Conservation (phyloP, 2,888 invertebrate species). For the Cryptus armator region DNA sequence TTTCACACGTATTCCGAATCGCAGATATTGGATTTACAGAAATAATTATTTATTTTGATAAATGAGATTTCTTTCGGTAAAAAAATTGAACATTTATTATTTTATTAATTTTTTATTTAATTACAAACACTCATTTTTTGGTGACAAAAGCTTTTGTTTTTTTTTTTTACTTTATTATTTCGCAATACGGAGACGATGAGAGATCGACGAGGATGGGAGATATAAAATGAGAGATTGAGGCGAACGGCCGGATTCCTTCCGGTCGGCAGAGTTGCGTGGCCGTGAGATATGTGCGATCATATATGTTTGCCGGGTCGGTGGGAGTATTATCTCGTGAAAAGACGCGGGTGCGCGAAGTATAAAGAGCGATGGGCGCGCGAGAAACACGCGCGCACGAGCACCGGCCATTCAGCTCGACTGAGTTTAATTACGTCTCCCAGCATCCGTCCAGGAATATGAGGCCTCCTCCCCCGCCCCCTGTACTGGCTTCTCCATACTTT, state of each 20-base stretch:
- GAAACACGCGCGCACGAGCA: constrained; percentile 10
- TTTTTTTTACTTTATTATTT: too few species aligned
- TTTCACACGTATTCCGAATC: too few species aligned
- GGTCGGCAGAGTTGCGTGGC: constrained; percentile 3
- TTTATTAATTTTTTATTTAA: too few species aligned
- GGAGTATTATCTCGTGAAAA: background rate
- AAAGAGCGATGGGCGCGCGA: constrained; percentile 4
- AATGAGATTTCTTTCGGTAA: too few species aligned
- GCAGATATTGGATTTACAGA: too few species aligned
- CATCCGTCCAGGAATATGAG: constrained; percentile 68
- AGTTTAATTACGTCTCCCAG: constrained; percentile 54
- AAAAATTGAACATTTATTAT: too few species aligned
- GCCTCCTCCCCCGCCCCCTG: constrained; percentile 39
- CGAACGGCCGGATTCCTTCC: constrained; percentile 8
- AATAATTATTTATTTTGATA: too few species aligned
- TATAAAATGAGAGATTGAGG: background rate
- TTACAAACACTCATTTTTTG: too few species aligned
- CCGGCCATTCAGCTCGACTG: constrained; percentile 45
- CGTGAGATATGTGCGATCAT: background rate
- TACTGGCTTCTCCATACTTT: constrained; percentile 69
- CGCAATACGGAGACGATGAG: too few species aligned
- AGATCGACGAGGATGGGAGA: too few species aligned
- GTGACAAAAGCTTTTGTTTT: too few species aligned
- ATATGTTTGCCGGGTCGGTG: background rate
- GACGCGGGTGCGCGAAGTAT: background rate